Conservation (phyloP, 2,797 vertebrate species). For the Paguma larvata region DNA sequence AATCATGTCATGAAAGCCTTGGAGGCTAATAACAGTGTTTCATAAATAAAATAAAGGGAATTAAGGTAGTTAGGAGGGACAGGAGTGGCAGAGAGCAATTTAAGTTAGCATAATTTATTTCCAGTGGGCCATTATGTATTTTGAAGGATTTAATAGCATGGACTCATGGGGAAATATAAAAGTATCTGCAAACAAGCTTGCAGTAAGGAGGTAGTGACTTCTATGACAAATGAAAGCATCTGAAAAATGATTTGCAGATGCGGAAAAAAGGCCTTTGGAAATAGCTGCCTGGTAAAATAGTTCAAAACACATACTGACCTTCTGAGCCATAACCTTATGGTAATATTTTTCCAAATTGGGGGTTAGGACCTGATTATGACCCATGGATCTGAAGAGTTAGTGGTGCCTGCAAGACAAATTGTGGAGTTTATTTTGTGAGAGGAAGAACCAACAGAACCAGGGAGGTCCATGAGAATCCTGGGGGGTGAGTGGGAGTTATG, state of each 20-base stretch:
- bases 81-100: not conserved
- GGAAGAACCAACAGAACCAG: not conserved
- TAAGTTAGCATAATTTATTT: conserved; percentile 3
- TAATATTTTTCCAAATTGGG: conserved; percentile 21
- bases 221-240: not conserved
- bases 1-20: not conserved
- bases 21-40: not conserved
- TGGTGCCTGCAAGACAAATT: not conserved
- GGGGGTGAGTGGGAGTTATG: not conserved
- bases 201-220: not conserved
- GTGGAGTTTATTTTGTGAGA: not conserved
- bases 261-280: not conserved
- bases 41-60: conserved; percentile 35
- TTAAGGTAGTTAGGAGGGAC: not conserved
- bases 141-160: conserved; percentile 38
- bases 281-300: not conserved
- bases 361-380: not conserved
- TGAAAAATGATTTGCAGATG: conserved; percentile 58
- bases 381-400: not conserved
- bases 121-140: not conserved
- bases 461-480: not conserved
- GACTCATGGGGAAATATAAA: conserved; percentile 35
- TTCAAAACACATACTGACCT: not conserved
- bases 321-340: not conserved
- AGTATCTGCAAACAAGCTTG: conserved; percentile 5